phyloP scores from a whole-genome alignment of 2,888 invertebrate species.

The Pseudococcus viburni region DNA sequence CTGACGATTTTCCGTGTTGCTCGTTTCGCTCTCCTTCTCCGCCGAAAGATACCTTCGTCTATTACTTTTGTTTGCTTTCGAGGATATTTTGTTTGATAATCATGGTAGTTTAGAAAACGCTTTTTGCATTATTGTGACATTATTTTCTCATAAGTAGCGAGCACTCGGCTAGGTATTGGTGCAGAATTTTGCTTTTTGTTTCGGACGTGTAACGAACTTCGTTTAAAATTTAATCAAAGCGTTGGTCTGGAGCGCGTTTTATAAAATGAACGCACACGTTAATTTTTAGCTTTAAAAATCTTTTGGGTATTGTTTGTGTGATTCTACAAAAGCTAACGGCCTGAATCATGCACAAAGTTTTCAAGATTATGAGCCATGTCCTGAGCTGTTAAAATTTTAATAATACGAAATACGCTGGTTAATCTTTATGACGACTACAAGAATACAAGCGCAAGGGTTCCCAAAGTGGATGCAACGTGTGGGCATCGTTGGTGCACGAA shows the following conservation, averaged over 20 bases:
- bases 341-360: constrained; percentile 26
- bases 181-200: constrained; percentile 32
- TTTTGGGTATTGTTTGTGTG: constrained; percentile 53
- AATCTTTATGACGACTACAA: constrained; percentile 16
- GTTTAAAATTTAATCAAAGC: constrained; percentile 51
- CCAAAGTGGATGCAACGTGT: background rate
- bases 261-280: constrained; percentile 28
- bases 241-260: constrained; percentile 1
- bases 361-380: constrained; percentile 42
- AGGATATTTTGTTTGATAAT: constrained; percentile 28
- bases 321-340: constrained; percentile 45
- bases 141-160: constrained; percentile 6
- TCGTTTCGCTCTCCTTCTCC: background rate
- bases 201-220: constrained; percentile 45
- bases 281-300: constrained; percentile 48
- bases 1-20: background rate
- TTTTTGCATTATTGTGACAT: background rate
- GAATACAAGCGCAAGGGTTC: background rate
- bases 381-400: constrained; percentile 50
- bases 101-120: constrained; percentile 5
- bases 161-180: constrained; percentile 13
- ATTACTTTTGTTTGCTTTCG: constrained; percentile 12
- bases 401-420: constrained; percentile 14
- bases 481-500: background rate
- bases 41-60: background rate